These are phyloP conservation scores for Drosophila setifemur DNA, from an alignment of 1,140 invertebrate genomes.

Conservation along the genomic window DNA sequence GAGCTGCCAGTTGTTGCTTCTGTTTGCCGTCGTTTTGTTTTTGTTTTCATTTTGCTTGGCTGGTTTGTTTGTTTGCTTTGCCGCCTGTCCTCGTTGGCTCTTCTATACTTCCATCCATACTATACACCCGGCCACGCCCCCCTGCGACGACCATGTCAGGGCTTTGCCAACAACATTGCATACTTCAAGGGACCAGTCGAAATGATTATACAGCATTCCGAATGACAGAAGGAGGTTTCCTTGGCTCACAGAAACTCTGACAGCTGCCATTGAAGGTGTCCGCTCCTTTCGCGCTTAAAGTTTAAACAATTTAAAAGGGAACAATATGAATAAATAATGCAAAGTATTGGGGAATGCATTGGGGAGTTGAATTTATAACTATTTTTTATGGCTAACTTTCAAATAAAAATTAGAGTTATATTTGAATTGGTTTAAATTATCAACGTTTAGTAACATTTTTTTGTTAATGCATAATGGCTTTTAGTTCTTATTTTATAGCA, in stretches of 20 bases:
- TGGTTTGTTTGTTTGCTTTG: slow-evolving; percentile 49
- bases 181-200: slow-evolving; percentile 52
- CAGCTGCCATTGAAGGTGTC: slow-evolving; percentile 5
- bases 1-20: slow-evolving; percentile 20
- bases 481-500: no score
- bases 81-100: slow-evolving; percentile 19
- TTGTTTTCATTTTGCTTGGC: slow-evolving; percentile 56
- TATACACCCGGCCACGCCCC: background rate
- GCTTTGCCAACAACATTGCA: slow-evolving; percentile 43
- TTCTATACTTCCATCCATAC: background rate
- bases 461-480: no score
- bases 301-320: background rate
- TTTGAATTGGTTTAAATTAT: no score
- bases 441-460: no score
- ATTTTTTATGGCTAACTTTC: no score
- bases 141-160: slow-evolving; percentile 20
- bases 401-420: no score
- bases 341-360: no score
- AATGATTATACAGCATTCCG: slow-evolving; percentile 50
- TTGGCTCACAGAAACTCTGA: slow-evolving; percentile 5
- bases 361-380: no score
- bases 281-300: background rate
- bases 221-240: slow-evolving; percentile 25
- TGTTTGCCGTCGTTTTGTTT: slow-evolving; percentile 22
- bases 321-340: background rate